Evolutionary conservation across 2,797 vertebrate genomes (phyloP).

Genomic region (Hypotaenidia philippensis): DNA sequence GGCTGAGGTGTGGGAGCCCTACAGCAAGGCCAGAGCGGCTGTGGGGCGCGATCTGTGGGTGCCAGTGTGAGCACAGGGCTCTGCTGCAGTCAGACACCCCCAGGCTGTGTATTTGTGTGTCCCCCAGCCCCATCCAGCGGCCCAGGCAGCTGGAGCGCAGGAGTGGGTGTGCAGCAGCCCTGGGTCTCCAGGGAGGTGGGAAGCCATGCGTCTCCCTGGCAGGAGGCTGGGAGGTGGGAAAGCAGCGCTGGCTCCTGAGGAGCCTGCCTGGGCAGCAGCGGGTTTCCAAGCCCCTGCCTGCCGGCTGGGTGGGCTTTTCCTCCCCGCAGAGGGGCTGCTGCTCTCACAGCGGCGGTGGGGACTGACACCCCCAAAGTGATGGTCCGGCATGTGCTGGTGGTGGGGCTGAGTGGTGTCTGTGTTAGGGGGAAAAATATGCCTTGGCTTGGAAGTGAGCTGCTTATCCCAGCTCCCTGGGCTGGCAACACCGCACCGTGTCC

Average conservation of each 20-base stretch:
- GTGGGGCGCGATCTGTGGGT: accelerated
- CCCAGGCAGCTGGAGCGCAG: not conserved
- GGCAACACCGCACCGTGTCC: accelerated
- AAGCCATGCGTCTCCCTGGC: not conserved
- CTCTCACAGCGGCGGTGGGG: accelerated
- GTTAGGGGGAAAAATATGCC: not conserved
- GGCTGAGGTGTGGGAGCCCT: not conserved
- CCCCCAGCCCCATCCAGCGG: accelerated
- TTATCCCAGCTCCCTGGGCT: accelerated
- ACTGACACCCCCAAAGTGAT: not conserved
- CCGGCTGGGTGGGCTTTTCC: not conserved
- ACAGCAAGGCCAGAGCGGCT: not conserved
- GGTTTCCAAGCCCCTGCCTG: not conserved
- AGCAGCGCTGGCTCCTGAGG: not conserved
- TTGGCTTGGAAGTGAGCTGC: too few relatives aligned
- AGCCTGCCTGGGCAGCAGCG: not conserved
- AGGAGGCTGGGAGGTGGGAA: not conserved
- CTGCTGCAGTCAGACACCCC: not conserved
- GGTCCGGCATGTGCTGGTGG: accelerated
- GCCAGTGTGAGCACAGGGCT: accelerated
- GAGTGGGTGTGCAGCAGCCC: accelerated
- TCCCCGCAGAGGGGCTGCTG: not conserved
- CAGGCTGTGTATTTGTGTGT: accelerated
- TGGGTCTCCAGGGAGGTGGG: not conserved
- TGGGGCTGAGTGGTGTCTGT: accelerated